A percentile compares a stretch with the other conserved stretches of the same genome.
phyloP scores from a whole-genome alignment of 2,888 invertebrate genomes.

The Pammene fasciana region DNA sequence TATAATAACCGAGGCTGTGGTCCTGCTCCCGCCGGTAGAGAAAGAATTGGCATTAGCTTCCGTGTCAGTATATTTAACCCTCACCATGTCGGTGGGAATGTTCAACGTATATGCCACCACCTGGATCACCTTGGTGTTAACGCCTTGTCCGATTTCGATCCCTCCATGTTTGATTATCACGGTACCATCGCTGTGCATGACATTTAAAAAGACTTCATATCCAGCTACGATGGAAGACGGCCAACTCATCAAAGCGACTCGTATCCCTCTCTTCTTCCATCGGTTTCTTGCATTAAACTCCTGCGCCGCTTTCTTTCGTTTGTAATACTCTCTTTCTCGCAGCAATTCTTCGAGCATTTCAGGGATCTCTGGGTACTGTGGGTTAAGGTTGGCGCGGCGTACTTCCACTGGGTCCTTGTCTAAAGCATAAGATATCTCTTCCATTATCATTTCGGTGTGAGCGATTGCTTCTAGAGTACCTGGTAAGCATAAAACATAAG shows the following conservation, averaged over 20 bases:
- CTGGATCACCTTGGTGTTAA: conserved; percentile 88
- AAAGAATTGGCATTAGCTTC: conserved; percentile 85
- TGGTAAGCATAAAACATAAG: conserved; percentile 47
- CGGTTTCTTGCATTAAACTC: conserved; percentile 85
- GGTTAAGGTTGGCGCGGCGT: conserved; percentile 78
- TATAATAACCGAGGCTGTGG: conserved; percentile 57
- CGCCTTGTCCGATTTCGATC: conserved; percentile 68
- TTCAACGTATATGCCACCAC: conserved; percentile 86
- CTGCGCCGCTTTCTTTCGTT: conserved; percentile 74
- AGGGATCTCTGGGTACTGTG: conserved; percentile 58
- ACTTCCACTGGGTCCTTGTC: conserved; percentile 84
- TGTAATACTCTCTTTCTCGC: conserved; percentile 70
- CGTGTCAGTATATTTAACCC: conserved; percentile 85
- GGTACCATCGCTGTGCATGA: conserved; percentile 88
- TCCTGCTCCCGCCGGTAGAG: conserved; percentile 86
- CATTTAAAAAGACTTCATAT: conserved; percentile 84
- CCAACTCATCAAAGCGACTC: conserved; percentile 88
- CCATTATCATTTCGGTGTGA: conserved; percentile 85
- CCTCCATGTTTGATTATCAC: conserved; percentile 89
- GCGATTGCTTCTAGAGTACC: conserved; percentile 84
- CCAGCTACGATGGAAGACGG: conserved; percentile 78
- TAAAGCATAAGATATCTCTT: conserved; percentile 83
- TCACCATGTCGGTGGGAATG: conserved; percentile 85
- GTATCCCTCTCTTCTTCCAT: conserved; percentile 91
- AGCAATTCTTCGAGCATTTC: conserved; percentile 80